Evolutionary conservation across 2,888 invertebrate genomes (phyloP).

Genomic region (Eupithecia pulchellata): DNA sequence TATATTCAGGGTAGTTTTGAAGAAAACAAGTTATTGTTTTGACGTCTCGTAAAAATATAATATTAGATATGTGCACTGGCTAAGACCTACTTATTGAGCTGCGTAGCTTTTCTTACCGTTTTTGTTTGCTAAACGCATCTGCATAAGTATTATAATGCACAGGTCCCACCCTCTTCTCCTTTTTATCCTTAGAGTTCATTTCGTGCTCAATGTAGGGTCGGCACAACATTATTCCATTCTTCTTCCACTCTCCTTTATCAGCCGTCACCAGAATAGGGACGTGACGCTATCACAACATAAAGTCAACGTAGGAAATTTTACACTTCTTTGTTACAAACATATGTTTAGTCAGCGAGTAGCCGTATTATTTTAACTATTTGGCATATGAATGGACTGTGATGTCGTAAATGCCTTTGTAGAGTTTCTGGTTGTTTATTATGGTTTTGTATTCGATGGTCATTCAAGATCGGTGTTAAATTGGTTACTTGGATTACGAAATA

Average conservation of each 20-base stretch:
- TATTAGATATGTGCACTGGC: too few relatives aligned
- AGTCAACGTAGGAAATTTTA: conserved; percentile 80
- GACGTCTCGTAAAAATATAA: too few relatives aligned
- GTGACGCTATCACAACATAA: conserved; percentile 68
- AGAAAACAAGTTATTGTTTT: too few relatives aligned
- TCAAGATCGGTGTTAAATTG: conserved; percentile 57
- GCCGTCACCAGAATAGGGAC: conserved; percentile 34
- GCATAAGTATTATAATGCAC: background rate
- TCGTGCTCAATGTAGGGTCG: background rate
- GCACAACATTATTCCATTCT: background rate
- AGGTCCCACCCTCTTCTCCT: background rate
- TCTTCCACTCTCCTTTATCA: background rate
- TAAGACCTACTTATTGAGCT: too few relatives aligned
- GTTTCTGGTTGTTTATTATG: conserved; percentile 68
- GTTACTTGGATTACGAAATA: conserved; percentile 57
- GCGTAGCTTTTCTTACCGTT: too few relatives aligned
- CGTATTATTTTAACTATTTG: conserved; percentile 75
- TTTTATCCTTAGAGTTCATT: too few relatives aligned
- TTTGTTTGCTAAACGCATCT: too few relatives aligned
- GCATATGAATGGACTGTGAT: conserved; percentile 66
- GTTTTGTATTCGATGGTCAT: conserved; percentile 58
- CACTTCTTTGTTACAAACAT: conserved; percentile 78
- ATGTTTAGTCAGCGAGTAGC: conserved; percentile 63
- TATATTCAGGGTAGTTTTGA: too few relatives aligned
- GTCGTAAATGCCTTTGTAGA: conserved; percentile 71